Percentiles rank a stretch among this genome's conserved stretches.
Conservation (phyloP, 2,113 vertebrate species). For the Regulus satrapa region DNA sequence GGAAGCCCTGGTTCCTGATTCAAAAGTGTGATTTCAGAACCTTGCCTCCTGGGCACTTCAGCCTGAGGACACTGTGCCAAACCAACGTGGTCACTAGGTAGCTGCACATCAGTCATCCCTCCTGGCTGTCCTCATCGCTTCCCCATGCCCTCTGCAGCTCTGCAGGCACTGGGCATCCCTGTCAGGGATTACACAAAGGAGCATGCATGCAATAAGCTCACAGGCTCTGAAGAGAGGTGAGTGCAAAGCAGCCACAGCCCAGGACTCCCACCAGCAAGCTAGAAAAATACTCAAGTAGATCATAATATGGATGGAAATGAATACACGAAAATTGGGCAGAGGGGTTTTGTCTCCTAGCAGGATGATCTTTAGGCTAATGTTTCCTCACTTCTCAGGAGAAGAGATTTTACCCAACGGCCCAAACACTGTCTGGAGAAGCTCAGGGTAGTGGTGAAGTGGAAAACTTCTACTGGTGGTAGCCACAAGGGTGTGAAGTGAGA, state of each 20-base stretch:
- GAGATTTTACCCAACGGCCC: neutral
- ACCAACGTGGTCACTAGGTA: neutral
- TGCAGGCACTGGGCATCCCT: neutral
- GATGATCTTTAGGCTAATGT: neutral
- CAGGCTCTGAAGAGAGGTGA: neutral
- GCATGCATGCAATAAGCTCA: neutral
- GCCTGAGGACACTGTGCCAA: neutral
- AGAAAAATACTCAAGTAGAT: neutral
- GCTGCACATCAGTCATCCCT: neutral
- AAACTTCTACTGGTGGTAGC: neutral
- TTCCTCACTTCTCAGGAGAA: neutral
- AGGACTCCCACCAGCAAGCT: neutral
- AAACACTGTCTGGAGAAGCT: neutral
- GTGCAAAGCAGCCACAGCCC: neutral
- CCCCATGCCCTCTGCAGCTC: neutral
- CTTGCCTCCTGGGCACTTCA: neutral
- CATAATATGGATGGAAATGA: neutral
- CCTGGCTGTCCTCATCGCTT: neutral
- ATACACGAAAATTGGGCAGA: neutral
- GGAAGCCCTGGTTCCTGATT: neutral
- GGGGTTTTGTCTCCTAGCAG: neutral
- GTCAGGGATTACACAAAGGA: neutral
- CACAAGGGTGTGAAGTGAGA: neutral
- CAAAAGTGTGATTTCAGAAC: neutral
- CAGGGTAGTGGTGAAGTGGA: neutral